Conservation (phyloP, 2,888 invertebrate species). For the Plebejus argus region DNA sequence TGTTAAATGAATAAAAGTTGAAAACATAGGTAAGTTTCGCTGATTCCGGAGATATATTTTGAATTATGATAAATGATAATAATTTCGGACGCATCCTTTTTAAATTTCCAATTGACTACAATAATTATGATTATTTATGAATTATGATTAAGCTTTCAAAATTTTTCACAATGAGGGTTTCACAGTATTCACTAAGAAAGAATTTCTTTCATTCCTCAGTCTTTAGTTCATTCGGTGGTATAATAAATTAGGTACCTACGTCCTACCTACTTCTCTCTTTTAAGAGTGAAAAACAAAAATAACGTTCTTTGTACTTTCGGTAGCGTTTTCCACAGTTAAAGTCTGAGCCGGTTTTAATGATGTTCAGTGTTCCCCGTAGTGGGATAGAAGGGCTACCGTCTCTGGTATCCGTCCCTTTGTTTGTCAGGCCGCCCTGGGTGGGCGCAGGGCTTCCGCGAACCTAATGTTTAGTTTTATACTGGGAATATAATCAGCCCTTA, state of each 20-base stretch:
- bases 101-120: too few species aligned
- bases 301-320: background rate
- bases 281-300: background rate
- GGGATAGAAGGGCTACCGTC: constrained; percentile 53
- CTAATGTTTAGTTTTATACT: background rate
- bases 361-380: constrained; percentile 32
- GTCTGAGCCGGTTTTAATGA: background rate
- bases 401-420: constrained; percentile 62
- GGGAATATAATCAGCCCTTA: constrained; percentile 21
- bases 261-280: background rate
- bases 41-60: too few species aligned
- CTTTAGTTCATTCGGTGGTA: too few species aligned
- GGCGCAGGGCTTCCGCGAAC: constrained; percentile 58
- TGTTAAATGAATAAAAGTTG: too few species aligned
- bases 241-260: too few species aligned
- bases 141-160: too few species aligned
- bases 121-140: too few species aligned
- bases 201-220: background rate
- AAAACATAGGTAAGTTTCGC: too few species aligned
- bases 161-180: background rate
- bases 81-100: too few species aligned
- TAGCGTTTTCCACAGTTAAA: background rate
- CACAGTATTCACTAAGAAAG: too few species aligned
- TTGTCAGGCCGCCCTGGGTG: constrained; percentile 64
- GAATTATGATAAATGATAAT: too few species aligned